Percentiles rank a stretch among this genome's conserved stretches.
Conservation (phyloP, 2,797 vertebrate genomes). For the Sebastes dallii region DNA sequence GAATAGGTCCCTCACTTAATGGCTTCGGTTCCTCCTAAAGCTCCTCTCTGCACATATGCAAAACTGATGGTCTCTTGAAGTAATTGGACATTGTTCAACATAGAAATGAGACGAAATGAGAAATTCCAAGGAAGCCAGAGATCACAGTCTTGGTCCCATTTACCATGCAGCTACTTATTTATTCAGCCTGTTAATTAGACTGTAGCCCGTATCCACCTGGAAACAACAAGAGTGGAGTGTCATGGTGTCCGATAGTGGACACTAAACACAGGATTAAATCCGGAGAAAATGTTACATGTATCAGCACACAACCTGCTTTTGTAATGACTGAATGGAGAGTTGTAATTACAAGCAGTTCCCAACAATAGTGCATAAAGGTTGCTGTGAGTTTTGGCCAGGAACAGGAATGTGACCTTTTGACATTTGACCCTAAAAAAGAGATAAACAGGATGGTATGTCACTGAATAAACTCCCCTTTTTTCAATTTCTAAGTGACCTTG, state of each 20-base stretch:
- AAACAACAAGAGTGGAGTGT: neutral
- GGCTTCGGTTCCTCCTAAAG: neutral
- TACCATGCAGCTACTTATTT: neutral
- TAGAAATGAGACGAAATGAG: slow-evolving; percentile 24
- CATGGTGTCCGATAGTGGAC: neutral
- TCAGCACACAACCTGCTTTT: neutral
- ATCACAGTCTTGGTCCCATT: neutral
- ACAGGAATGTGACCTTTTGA: slow-evolving; percentile 80
- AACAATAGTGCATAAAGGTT: slow-evolving; percentile 28
- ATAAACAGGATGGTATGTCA: slow-evolving; percentile 65
- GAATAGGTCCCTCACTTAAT: slow-evolving; percentile 19
- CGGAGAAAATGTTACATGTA: neutral
- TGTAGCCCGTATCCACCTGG: neutral
- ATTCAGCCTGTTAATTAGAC: slow-evolving; percentile 32
- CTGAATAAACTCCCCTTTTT: slow-evolving; percentile 38
- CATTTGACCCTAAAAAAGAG: slow-evolving; percentile 68
- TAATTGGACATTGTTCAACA: slow-evolving; percentile 50
- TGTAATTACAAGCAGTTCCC: slow-evolving; percentile 30
- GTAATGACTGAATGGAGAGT: neutral
- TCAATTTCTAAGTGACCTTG: neutral
- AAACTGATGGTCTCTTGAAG: slow-evolving; percentile 64
- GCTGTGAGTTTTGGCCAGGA: slow-evolving; percentile 55
- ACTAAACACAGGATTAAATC: neutral
- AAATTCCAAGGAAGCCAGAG: slow-evolving; percentile 27
- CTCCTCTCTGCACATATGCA: slow-evolving; percentile 56